phyloP scores from a whole-genome alignment of 2,113 vertebrate genomes.

The Oryzias melastigma region DNA sequence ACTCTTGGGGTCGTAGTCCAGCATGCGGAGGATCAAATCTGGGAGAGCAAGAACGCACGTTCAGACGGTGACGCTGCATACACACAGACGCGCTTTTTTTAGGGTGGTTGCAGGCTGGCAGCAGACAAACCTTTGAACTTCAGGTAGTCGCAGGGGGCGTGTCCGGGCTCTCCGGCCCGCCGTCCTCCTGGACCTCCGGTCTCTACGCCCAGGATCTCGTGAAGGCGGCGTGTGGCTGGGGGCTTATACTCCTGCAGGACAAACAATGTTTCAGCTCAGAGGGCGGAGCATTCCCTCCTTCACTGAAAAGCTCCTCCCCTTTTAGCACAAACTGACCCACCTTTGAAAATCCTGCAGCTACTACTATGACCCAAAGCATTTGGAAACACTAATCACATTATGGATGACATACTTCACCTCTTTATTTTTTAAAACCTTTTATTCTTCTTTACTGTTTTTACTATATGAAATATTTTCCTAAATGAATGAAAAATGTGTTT shows the following conservation, averaged over 20 bases:
- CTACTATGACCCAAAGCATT: no score
- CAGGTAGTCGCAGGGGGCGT: conserved; percentile 92
- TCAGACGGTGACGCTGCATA: background rate
- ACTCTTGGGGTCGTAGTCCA: conserved; percentile 93
- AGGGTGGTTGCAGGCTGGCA: background rate
- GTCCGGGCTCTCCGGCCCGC: conserved; percentile 89
- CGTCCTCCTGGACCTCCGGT: conserved; percentile 90
- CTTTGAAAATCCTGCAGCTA: no score
- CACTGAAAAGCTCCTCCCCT: no score
- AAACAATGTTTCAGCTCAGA: conserved; percentile 24
- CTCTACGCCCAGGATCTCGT: conserved; percentile 93
- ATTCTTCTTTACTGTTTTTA: no score
- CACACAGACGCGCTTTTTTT: no score
- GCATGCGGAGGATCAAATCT: conserved; percentile 94
- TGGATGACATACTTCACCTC: no score
- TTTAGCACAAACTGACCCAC: no score
- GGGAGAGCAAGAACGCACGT: conserved; percentile 3
- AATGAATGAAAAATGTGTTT: no score
- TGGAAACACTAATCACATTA: no score
- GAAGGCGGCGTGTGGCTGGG: conserved; percentile 89
- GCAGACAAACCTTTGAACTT: conserved; percentile 84
- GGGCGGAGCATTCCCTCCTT: no score
- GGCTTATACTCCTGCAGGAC: conserved; percentile 87
- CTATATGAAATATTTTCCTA: no score
- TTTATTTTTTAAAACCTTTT: no score